A percentile compares a stretch with the other conserved stretches of the same genome.
Conservation (phyloP, 1,140 invertebrate species). For the Apocrypta bakeri region DNA sequence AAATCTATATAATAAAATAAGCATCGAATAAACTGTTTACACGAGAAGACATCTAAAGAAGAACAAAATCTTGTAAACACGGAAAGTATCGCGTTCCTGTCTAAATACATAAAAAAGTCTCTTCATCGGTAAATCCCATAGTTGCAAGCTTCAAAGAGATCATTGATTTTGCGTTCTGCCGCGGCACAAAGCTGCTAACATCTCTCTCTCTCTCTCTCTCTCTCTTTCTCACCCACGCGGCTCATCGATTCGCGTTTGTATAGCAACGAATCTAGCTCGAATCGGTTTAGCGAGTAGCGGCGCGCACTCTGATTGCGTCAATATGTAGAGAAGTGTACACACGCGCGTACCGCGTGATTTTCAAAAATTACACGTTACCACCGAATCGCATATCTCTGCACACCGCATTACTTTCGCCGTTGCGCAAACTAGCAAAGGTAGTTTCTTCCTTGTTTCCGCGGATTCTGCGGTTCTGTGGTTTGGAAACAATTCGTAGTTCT, state of each 20-base stretch:
- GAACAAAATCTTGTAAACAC: too few relatives aligned
- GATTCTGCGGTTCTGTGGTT: not conserved
- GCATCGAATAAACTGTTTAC: not conserved
- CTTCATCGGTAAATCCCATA: too few relatives aligned
- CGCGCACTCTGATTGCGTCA: not conserved
- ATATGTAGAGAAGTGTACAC: not conserved
- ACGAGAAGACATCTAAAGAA: too few relatives aligned
- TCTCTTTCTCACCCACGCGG: too few relatives aligned
- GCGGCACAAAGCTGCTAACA: not conserved
- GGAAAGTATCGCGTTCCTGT: too few relatives aligned
- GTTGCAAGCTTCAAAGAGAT: not conserved
- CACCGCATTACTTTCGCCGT: not conserved
- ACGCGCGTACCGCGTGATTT: not conserved
- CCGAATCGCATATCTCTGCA: not conserved
- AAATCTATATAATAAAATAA: too few relatives aligned
- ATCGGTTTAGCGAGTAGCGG: slow-evolving; percentile 11
- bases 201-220: too few relatives aligned
- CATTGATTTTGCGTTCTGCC: not conserved
- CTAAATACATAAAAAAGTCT: too few relatives aligned
- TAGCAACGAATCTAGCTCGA: not conserved
- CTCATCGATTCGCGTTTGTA: not conserved
- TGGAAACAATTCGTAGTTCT: too few relatives aligned
- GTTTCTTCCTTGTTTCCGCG: not conserved
- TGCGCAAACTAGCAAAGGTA: not conserved
- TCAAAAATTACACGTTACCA: not conserved